These are phyloP conservation scores for Herminia tarsipennalis DNA, from an alignment of 2,888 invertebrate species.

Conservation along the genomic window DNA sequence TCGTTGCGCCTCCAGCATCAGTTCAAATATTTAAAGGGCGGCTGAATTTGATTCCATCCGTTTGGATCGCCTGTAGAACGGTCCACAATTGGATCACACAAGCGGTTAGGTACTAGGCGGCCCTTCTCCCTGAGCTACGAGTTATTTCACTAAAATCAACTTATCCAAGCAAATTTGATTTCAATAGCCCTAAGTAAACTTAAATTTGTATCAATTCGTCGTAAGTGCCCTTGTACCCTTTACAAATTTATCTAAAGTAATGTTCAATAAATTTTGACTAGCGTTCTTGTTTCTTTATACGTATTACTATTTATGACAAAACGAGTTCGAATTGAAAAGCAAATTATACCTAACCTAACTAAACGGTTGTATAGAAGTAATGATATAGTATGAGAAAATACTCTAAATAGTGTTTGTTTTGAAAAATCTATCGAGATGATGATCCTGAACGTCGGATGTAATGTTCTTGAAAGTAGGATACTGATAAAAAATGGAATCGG, in stretches of 20 bases:
- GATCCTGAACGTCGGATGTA: constrained; percentile 1
- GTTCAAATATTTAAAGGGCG: constrained; percentile 84
- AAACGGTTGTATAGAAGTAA: too few relatives aligned
- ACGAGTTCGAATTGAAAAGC: neutral
- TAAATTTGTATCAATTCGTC: constrained; percentile 48
- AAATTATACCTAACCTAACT: too few relatives aligned
- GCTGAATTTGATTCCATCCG: constrained; percentile 73
- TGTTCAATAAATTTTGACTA: neutral
- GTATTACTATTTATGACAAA: neutral
- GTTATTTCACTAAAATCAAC: constrained; percentile 74
- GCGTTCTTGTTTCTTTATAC: neutral
- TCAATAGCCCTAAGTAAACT: constrained; percentile 70
- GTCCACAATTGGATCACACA: constrained; percentile 81
- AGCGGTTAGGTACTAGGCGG: constrained; percentile 66
- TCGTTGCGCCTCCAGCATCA: constrained; percentile 56
- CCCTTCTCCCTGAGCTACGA: constrained; percentile 51
- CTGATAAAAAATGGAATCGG: constrained; percentile 30
- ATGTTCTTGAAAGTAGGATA: constrained; percentile 8
- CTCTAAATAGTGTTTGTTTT: too few relatives aligned
- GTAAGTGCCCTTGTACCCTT: neutral
- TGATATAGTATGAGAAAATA: too few relatives aligned
- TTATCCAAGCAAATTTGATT: constrained; percentile 76
- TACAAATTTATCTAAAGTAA: constrained; percentile 1
- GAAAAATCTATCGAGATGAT: neutral
- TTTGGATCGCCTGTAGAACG: constrained; percentile 55